Evolutionary conservation across 2,113 vertebrate genomes (phyloP).

Genomic region (Aix galericulata): DNA sequence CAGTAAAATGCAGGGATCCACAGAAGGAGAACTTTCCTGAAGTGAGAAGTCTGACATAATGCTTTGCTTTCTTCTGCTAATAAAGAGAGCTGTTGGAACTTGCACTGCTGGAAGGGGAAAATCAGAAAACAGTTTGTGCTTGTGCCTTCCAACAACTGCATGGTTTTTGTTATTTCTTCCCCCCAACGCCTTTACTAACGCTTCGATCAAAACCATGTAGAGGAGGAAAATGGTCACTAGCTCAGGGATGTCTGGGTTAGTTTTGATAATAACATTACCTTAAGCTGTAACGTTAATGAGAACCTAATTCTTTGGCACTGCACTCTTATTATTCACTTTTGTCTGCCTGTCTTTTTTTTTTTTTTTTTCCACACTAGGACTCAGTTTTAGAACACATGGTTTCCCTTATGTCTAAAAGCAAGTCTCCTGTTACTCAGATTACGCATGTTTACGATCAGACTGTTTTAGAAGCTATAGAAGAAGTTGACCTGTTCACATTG

Average conservation of each 20-base stretch:
- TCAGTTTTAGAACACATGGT: neutral
- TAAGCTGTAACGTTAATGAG: neutral
- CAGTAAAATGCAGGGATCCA: neutral
- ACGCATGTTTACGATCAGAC: neutral
- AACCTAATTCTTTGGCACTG: neutral
- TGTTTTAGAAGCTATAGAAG: neutral
- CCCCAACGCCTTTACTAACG: neutral
- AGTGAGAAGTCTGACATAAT: neutral
- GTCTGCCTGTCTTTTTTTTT: neutral
- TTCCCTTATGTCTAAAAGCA: neutral
- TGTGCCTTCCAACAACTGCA: neutral
- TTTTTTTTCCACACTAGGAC: neutral
- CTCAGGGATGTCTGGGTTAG: neutral
- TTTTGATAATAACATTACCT: neutral
- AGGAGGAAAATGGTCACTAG: neutral
- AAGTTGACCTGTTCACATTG: neutral
- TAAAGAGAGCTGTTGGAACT: slow-evolving; percentile 1
- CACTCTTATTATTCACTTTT: neutral
- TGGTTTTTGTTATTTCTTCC: neutral
- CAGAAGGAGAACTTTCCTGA: neutral
- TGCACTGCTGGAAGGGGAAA: neutral
- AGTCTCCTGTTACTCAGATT: neutral
- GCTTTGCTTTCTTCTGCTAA: neutral
- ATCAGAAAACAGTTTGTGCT: neutral
- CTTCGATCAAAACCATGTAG: neutral